Conservation (phyloP, 2,797 vertebrate genomes). For the Pantherophis alleghaniensis region DNA sequence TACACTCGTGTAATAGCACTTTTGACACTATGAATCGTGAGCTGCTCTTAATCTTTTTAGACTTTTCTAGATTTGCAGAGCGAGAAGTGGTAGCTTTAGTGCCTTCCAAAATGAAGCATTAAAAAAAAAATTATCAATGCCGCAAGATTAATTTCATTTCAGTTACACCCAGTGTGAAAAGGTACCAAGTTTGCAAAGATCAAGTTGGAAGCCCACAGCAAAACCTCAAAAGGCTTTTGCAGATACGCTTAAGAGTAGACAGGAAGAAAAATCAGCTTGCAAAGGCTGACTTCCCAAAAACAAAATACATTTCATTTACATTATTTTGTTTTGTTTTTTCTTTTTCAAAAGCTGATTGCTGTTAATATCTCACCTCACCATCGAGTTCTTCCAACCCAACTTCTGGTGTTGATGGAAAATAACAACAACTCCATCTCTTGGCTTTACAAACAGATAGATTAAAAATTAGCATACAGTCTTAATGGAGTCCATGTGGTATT, state of each 20-base stretch:
- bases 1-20: constrained; percentile 9
- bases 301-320: constrained; percentile 10
- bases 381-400: constrained; percentile 44
- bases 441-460: constrained; percentile 58
- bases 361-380: constrained; percentile 41
- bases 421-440: constrained; percentile 35
- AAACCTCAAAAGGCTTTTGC: background rate
- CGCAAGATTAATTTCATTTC: constrained; percentile 2
- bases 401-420: constrained; percentile 47
- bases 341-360: constrained; percentile 33
- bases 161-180: background rate
- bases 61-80: background rate
- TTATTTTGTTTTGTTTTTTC: background rate
- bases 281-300: constrained; percentile 7
- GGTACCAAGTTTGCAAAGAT: background rate
- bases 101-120: background rate
- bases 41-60: background rate
- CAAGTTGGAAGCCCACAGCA: background rate
- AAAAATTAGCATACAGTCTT: constrained; percentile 49
- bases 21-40: background rate
- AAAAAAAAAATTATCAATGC: constrained; percentile 17
- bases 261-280: background rate
- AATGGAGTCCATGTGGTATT: background rate
- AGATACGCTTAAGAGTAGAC: constrained; percentile 1
- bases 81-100: constrained; percentile 1